Base-by-base conservation (phyloP, 2,888 invertebrate species). In the Sturmia bella region DNA sequence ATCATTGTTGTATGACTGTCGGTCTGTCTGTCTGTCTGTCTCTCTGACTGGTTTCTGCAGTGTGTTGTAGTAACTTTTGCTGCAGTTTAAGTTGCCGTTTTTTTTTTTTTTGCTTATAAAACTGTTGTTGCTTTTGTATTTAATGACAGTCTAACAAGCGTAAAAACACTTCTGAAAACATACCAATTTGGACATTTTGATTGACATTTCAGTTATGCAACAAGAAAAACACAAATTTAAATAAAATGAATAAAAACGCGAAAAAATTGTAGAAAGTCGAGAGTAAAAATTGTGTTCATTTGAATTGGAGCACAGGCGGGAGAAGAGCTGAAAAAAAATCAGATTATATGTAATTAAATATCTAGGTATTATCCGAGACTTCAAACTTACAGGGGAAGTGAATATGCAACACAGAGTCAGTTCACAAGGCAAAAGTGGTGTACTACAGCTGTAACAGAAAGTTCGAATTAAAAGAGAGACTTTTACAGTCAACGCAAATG, bases 81-180 rank as follows among this genome's bases (percentile, higher is more conserved):
- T 56, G 68, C 54, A 56, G 64, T 73, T 80, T 57, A 63, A 70
- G 59, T 69, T 61, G 68, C 21, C 48, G 70, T 15, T 41, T 37
- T n/a, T 43, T 72, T n/a, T 59, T 74, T 41, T 56, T 24, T 56
- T 59, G 48, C 45, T 61, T 73, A 37, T 68, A 48, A 56, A 70
- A 74, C 78, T 84, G 82, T 83, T 84, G 78, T 83, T 84, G 81
- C 76, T 79, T 80, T 82, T 81, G 80, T 82, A 80, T 73, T 76
- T 78, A 81, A 80, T 84, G 85, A 84, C 85, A 85, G 85, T 78
- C 76, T 78, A 85, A 85, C 85, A 85, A 84, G 84, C 79, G 80
- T 79, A 80, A 80, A 83, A 85, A 85, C 85, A 85, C 85, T 85
- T 85, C 85, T 85, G 85, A 84, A 84, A 84, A 84, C 84, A 84